Conservation (phyloP, 2,797 vertebrate species). For the Anniella stebbinsi region DNA sequence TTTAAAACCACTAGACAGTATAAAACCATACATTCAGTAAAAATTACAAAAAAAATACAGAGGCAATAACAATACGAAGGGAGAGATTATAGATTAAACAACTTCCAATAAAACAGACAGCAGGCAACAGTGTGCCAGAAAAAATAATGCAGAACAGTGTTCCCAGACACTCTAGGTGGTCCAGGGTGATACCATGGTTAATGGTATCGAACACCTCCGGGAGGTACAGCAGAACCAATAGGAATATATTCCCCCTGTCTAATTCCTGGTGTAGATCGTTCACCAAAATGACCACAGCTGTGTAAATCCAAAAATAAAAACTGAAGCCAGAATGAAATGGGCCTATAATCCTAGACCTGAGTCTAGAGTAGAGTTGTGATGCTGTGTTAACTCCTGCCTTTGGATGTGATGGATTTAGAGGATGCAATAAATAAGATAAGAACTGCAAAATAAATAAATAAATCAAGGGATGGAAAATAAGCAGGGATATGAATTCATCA, state of each 20-base stretch:
- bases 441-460: slow-evolving; percentile 7
- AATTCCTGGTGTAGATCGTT: not conserved
- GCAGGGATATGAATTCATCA: not conserved
- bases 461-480: not conserved
- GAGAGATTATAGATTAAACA: not conserved
- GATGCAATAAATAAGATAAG: not conserved
- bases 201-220: too few relatives aligned
- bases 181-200: too few relatives aligned
- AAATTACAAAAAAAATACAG: not conserved
- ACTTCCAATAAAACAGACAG: not conserved
- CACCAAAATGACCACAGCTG: not conserved
- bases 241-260: not conserved
- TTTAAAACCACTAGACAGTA: not conserved
- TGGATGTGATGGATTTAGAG: not conserved
- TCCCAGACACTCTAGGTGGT: too few relatives aligned
- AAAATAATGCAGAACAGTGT: too few relatives aligned
- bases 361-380: not conserved
- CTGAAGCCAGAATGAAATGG: not conserved
- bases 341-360: slow-evolving; percentile 8
- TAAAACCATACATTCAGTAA: not conserved
- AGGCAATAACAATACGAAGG: too few relatives aligned
- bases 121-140: not conserved
- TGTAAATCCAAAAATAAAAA: not conserved
- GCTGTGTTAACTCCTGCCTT: slow-evolving; percentile 1
- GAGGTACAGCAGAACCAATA: not conserved